phyloP scores from a whole-genome alignment of 2,797 vertebrate genomes.

The Enteromius afrohamiltoni region DNA sequence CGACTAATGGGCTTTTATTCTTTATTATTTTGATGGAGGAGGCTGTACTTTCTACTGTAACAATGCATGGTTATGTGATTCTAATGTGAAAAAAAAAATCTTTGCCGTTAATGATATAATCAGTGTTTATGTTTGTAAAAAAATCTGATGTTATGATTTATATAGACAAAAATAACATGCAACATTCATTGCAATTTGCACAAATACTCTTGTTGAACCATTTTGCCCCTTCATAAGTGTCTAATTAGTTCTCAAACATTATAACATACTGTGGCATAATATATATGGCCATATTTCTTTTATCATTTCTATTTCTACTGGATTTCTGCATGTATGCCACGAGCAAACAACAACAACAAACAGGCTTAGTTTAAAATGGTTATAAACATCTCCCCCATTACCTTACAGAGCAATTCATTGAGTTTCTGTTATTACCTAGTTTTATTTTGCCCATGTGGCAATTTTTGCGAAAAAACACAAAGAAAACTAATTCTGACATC shows the following conservation, averaged over 20 bases:
- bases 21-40: background rate
- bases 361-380: background rate
- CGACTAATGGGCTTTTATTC: background rate
- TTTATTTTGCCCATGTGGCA: slow-evolving; percentile 30
- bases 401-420: background rate
- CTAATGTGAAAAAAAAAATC: background rate
- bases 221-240: background rate
- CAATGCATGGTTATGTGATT: background rate
- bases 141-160: background rate
- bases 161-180: background rate
- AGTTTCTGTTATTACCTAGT: slow-evolving; percentile 18
- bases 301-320: background rate
- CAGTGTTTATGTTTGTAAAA: background rate
- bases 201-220: background rate
- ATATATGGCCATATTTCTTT: background rate
- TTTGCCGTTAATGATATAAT: background rate
- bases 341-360: background rate
- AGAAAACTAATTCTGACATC: slow-evolving; percentile 62
- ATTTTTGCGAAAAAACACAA: slow-evolving; percentile 63
- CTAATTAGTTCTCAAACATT: slow-evolving; percentile 1
- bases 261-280: background rate
- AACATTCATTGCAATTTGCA: background rate
- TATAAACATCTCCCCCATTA: background rate
- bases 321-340: background rate
- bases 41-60: background rate